Conservation (phyloP, 2,113 vertebrate genomes). For the Cavia porcellus region DNA sequence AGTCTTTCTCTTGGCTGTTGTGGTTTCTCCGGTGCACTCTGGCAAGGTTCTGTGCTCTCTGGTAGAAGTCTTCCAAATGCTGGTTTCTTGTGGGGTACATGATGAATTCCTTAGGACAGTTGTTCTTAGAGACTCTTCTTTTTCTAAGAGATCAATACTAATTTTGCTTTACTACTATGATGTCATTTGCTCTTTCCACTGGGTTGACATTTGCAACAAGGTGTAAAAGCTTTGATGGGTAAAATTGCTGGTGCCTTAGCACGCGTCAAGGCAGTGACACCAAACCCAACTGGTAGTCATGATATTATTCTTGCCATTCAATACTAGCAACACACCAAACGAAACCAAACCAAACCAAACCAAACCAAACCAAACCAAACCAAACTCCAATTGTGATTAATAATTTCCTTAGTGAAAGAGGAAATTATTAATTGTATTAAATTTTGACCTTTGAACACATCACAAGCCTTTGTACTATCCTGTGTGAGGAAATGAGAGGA, state of each 20-base stretch:
- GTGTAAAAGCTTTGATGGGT: neutral
- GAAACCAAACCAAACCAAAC: constrained; percentile 12
- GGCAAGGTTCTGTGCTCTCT: neutral
- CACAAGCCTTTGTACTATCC: constrained; percentile 13
- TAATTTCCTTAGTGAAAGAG: constrained; percentile 9
- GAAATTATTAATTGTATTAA: constrained; percentile 50
- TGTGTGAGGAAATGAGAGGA: constrained; percentile 16
- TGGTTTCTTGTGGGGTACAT: constrained; percentile 27
- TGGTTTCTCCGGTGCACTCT: neutral
- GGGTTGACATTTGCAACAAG: constrained; percentile 2
- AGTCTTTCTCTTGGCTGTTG: neutral
- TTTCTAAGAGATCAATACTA: constrained; percentile 17
- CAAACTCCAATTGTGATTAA: constrained; percentile 22
- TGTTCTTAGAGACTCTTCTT: constrained; percentile 49
- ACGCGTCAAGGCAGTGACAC: neutral
- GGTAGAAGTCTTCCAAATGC: constrained; percentile 39
- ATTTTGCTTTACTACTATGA: neutral
- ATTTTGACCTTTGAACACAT: constrained; percentile 34
- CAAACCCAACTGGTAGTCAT: neutral
- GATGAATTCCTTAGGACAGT: constrained; percentile 10
- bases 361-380: neutral
- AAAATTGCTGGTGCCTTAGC: neutral
- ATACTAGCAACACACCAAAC: neutral
- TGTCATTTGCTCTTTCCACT: constrained; percentile 11
- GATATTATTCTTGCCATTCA: neutral